Conservation (phyloP, 2,797 vertebrate genomes). For the Hapalemur alaotrensis region DNA sequence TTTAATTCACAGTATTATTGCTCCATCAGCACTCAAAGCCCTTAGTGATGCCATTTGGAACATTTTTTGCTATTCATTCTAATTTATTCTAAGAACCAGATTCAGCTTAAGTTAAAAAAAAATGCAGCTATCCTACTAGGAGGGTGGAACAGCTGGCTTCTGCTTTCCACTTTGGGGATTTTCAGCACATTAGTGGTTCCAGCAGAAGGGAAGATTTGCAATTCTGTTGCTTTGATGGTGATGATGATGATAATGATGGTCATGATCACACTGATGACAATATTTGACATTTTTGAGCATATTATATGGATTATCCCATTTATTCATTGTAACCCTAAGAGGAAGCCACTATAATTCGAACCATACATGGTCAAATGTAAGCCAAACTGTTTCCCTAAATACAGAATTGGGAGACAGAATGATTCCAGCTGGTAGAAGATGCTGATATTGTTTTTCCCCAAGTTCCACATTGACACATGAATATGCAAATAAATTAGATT, state of each 20-base stretch:
- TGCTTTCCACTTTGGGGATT: not conserved
- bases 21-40: not conserved
- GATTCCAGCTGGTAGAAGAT: not conserved
- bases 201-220: not conserved
- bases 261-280: not conserved
- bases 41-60: not conserved
- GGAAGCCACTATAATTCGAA: not conserved
- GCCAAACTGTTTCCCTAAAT: not conserved
- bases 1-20: not conserved
- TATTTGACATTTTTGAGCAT: not conserved
- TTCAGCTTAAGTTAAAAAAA: not conserved
- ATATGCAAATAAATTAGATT: not conserved
- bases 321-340: not conserved
- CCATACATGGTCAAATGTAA: not conserved
- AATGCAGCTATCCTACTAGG: not conserved
- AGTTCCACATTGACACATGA: not conserved
- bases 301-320: not conserved
- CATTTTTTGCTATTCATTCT: slow-evolving; percentile 2
- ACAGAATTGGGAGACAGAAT: not conserved
- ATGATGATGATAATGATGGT: not conserved
- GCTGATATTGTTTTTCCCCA: not conserved
- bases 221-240: not conserved
- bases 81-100: slow-evolving; percentile 51
- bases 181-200: not conserved
- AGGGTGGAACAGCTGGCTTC: slow-evolving; percentile 20